Evolutionary conservation across 2,797 vertebrate genomes (phyloP), one percentile per base, ranked within the genome.

Genomic region (Catostomus latipinnis): DNA sequence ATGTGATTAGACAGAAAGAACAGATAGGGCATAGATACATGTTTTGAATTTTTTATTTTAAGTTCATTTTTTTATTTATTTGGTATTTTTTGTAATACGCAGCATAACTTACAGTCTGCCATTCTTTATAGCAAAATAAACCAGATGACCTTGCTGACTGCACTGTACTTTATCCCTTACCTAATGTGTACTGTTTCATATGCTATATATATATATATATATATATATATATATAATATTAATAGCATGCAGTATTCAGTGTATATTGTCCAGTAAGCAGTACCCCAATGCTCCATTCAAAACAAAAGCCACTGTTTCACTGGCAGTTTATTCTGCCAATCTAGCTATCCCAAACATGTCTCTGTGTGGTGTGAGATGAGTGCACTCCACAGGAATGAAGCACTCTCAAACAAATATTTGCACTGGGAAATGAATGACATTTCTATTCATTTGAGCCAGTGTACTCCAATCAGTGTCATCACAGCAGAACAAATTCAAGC

Each of bases 301-400:
- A 63, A 62, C 11, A 34, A 34, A 34, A 5, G 14, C 6, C 16
- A 11, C 52, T 69, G 65, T 60, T 62, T 62, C n/a, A 50, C 48
- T 60, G 13, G 49, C 2, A 22, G 50, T 46, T 54, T 6, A 53
- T 53, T 65, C 49, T 49, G 18, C 16, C 16, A n/a, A 61, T 75
- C 74, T 34, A 82, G 85, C 72, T 82, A 81, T 60, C 77, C 63
- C 78, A 34, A 34, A 10, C 62, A 22, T 6, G 12, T 74, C 34
- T 65, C 77, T 79, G 8, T 14, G 71, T 85, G 89, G 86, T 89
- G 78, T n/a, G 76, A 34, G 34, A 34, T 34, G 34, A 34, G 34
- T 34, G 34, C 83, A 86, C 87, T 81, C 80, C 81, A 87, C 1
- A 60, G 65, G 50, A 70, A 74, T 58, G n/a, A 53, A 63, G 71